Percentiles rank a stretch among this genome's conserved stretches.
These are phyloP conservation scores for Lepidocyrtoides sp. DNA, from an alignment of 2,888 invertebrate species.

Conservation along the genomic window DNA sequence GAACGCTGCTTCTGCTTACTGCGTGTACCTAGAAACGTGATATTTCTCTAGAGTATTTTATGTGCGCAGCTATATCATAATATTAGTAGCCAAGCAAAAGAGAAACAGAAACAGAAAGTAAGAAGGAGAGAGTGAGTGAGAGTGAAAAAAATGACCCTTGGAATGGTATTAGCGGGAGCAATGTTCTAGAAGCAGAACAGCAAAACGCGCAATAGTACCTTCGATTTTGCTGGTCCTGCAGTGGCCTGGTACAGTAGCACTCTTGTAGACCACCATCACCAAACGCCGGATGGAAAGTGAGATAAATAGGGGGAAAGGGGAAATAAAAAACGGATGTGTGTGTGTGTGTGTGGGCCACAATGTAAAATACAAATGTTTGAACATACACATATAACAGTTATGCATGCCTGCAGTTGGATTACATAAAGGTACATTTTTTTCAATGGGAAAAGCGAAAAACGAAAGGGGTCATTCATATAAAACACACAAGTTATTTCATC, in stretches of 20 bases:
- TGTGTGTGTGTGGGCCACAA: background rate
- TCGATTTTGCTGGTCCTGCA: background rate
- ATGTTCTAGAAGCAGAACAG: background rate
- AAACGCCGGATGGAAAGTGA: conserved; percentile 51
- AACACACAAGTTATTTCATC: background rate
- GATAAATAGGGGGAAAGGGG: conserved; percentile 43
- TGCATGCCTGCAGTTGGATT: background rate
- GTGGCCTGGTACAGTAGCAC: conserved; percentile 8
- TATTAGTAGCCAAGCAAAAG: background rate
- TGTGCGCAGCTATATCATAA: background rate
- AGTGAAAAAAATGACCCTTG: conserved; percentile 19
- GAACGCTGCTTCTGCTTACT: background rate
- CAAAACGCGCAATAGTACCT: background rate
- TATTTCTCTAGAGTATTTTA: conserved; percentile 29
- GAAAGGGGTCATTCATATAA: conserved; percentile 26
- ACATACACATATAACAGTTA: no score
- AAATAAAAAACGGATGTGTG: conserved; percentile 12
- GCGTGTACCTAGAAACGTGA: background rate
- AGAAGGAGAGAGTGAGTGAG: background rate
- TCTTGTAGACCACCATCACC: background rate
- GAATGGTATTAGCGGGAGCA: conserved; percentile 4
- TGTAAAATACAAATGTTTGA: background rate
- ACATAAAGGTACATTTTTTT: no score
- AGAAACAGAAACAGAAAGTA: no score
- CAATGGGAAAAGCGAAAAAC: conserved; percentile 21